A percentile compares a stretch with the other conserved stretches of the same genome.
Conservation (phyloP, 1,140 invertebrate genomes). For the Watersipora subatra region DNA sequence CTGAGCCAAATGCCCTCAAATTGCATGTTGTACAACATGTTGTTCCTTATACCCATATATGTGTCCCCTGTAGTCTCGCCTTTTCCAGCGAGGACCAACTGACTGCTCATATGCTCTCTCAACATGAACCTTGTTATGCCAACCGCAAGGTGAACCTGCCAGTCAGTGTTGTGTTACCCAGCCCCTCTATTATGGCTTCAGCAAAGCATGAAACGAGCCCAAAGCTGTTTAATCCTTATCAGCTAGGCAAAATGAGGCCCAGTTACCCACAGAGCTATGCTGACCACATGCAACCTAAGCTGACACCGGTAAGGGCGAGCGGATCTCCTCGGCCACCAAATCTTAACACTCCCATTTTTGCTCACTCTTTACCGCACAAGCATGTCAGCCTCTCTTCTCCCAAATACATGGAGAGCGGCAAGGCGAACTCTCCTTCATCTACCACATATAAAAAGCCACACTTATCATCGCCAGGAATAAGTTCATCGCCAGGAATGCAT, state of each 20-base stretch:
- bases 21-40: neutral
- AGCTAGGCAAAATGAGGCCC: neutral
- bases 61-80: neutral
- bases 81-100: neutral
- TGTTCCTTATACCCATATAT: neutral
- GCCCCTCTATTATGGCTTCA: neutral
- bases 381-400: too few relatives aligned
- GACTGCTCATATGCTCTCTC: neutral
- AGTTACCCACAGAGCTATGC: neutral
- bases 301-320: too few relatives aligned
- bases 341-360: too few relatives aligned
- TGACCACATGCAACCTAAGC: neutral
- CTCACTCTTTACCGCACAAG: too few relatives aligned
- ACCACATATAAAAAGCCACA: too few relatives aligned
- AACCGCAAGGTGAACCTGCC: neutral
- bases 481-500: too few relatives aligned
- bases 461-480: too few relatives aligned
- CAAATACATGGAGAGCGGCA: too few relatives aligned
- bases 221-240: neutral
- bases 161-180: neutral
- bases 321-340: too few relatives aligned
- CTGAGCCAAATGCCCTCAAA: neutral
- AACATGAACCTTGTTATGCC: neutral
- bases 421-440: too few relatives aligned
- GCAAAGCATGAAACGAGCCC: neutral